A percentile compares a stretch with the other conserved stretches of the same genome.
These are phyloP conservation scores for Octodon degus DNA, from an alignment of 2,113 vertebrate genomes.

Conservation along the genomic window DNA sequence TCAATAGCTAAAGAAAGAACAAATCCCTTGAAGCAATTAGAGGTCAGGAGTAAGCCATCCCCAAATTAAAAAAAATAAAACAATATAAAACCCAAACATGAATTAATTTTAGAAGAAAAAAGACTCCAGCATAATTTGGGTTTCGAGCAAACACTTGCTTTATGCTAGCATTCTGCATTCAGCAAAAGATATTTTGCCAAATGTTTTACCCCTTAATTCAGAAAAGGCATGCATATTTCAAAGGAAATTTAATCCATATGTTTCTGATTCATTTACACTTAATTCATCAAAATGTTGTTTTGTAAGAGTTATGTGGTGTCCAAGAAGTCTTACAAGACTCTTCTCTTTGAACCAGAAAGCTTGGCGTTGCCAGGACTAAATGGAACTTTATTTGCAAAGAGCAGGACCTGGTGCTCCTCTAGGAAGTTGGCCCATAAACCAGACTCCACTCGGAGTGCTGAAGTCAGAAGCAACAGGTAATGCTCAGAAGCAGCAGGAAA, in stretches of 20 bases:
- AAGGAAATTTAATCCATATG: slow-evolving; percentile 85
- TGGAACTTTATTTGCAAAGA: slow-evolving; percentile 72
- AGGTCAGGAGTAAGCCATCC: slow-evolving; percentile 62
- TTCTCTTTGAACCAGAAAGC: slow-evolving; percentile 82
- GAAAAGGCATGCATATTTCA: slow-evolving; percentile 83
- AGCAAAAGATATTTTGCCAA: slow-evolving; percentile 82
- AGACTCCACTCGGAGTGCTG: slow-evolving; percentile 10
- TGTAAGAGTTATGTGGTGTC: slow-evolving; percentile 84
- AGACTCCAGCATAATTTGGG: slow-evolving; percentile 71
- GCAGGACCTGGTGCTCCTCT: slow-evolving; percentile 71
- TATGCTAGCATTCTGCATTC: slow-evolving; percentile 76
- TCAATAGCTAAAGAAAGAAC: slow-evolving; percentile 48
- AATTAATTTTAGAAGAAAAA: slow-evolving; percentile 71
- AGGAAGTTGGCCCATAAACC: slow-evolving; percentile 54
- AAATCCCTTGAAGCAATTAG: slow-evolving; percentile 48
- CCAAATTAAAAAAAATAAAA: slow-evolving; percentile 42
- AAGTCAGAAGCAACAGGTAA: slow-evolving; percentile 69
- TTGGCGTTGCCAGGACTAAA: slow-evolving; percentile 77
- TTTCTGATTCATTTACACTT: slow-evolving; percentile 86
- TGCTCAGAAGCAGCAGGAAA: slow-evolving; percentile 51
- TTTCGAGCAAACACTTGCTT: slow-evolving; percentile 62
- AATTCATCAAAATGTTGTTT: slow-evolving; percentile 86
- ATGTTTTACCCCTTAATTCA: slow-evolving; percentile 80
- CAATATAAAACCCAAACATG: slow-evolving; percentile 69
- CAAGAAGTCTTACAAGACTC: slow-evolving; percentile 82